Conservation (phyloP, 2,888 invertebrate genomes). For the Eledona agricola region DNA sequence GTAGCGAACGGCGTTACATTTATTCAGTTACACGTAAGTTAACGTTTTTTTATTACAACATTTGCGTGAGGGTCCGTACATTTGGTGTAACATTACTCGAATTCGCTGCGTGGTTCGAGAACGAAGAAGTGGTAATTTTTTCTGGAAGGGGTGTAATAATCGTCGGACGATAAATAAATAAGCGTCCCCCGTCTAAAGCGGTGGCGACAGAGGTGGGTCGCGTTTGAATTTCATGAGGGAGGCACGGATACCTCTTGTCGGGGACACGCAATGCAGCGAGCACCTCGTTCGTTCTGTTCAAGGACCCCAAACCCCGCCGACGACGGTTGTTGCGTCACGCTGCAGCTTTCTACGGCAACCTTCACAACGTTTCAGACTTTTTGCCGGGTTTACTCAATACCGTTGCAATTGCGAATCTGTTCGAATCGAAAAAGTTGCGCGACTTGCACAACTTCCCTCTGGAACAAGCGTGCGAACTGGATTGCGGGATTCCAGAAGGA, state of each 20-base stretch:
- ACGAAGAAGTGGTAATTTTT: constrained; percentile 1
- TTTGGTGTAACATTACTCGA: no score
- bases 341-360: constrained; percentile 40
- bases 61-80: no score
- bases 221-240: constrained; percentile 19
- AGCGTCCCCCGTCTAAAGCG: background rate
- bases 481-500: no score
- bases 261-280: constrained; percentile 32
- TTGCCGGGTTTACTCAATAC: constrained; percentile 28
- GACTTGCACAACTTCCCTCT: background rate
- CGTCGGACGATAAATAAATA: background rate
- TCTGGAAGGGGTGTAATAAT: background rate
- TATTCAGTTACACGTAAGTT: no score
- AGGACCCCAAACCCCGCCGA: constrained; percentile 34
- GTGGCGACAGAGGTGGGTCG: background rate
- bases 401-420: constrained; percentile 5
- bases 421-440: constrained; percentile 3
- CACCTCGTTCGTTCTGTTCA: constrained; percentile 27
- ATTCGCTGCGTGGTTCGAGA: no score
- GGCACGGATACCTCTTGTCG: no score
- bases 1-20: no score
- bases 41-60: no score
- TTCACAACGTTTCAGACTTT: constrained; percentile 33
- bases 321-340: constrained; percentile 29
- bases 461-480: no score